A percentile compares a stretch with the other conserved stretches of the same genome.
phyloP scores from a whole-genome alignment of 2,113 vertebrate genomes.

The Anoura caudifer region DNA sequence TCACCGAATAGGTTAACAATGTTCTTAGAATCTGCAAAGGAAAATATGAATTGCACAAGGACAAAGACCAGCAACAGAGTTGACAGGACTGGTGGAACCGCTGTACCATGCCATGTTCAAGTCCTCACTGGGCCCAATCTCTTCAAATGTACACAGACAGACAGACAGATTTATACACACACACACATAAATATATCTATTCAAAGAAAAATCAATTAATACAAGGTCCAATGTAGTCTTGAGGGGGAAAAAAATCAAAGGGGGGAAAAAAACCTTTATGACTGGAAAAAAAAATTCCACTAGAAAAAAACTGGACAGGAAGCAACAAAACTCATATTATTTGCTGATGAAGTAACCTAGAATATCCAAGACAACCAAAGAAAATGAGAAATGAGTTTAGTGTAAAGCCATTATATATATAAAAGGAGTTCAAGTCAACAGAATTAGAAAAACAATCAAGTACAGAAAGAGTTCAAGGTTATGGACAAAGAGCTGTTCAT shows the following conservation, averaged over 20 bases:
- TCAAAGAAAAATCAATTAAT: not conserved
- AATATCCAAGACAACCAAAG: not conserved
- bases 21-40: not conserved
- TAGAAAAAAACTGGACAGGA: not conserved
- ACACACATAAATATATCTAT: not conserved
- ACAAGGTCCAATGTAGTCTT: not conserved
- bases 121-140: not conserved
- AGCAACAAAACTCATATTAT: not conserved
- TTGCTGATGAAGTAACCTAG: not conserved
- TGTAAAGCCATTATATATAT: not conserved
- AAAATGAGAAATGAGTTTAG: constrained; percentile 9
- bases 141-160: not conserved
- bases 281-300: not conserved
- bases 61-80: not conserved
- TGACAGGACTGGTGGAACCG: not conserved
- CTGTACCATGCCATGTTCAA: not conserved
- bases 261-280: not conserved
- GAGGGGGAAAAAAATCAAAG: not conserved
- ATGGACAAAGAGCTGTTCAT: not conserved
- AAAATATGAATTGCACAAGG: not conserved
- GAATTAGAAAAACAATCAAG: not conserved
- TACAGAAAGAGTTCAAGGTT: not conserved
- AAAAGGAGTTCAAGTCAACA: not conserved
- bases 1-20: not conserved
- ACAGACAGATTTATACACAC: not conserved